These are phyloP conservation scores for Daboia siamensis DNA, from an alignment of 2,113 vertebrate genomes.

Conservation along the genomic window DNA sequence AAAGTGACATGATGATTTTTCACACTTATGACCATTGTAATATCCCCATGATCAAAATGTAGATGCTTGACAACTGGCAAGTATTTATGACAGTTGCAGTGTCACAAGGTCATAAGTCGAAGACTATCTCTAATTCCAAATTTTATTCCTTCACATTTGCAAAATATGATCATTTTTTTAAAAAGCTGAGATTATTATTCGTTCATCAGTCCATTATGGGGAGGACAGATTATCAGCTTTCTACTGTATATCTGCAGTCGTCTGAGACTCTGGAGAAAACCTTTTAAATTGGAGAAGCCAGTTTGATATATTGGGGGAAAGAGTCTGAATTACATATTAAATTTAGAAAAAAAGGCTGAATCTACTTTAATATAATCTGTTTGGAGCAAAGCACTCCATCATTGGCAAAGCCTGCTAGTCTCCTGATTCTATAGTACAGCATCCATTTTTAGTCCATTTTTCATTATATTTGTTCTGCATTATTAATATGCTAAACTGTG, in stretches of 20 bases:
- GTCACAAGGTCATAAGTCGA: too few species aligned
- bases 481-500: not conserved
- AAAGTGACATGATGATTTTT: not conserved
- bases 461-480: not conserved
- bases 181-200: too few species aligned
- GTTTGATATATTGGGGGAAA: too few species aligned
- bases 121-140: too few species aligned
- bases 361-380: not conserved
- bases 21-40: not conserved
- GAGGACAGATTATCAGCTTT: too few species aligned
- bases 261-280: not conserved
- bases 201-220: too few species aligned
- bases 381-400: not conserved
- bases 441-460: not conserved
- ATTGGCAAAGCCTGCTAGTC: not conserved
- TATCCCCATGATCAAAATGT: too few species aligned
- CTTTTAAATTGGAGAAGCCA: not conserved
- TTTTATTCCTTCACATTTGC: too few species aligned
- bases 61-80: too few species aligned
- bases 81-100: too few species aligned
- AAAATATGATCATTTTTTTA: too few species aligned
- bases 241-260: too few species aligned
- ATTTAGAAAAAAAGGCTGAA: not conserved
- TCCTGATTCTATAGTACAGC: not conserved
- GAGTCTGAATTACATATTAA: not conserved